Conservation (phyloP, 2,113 vertebrate species). For the Nansenia antarctica region DNA sequence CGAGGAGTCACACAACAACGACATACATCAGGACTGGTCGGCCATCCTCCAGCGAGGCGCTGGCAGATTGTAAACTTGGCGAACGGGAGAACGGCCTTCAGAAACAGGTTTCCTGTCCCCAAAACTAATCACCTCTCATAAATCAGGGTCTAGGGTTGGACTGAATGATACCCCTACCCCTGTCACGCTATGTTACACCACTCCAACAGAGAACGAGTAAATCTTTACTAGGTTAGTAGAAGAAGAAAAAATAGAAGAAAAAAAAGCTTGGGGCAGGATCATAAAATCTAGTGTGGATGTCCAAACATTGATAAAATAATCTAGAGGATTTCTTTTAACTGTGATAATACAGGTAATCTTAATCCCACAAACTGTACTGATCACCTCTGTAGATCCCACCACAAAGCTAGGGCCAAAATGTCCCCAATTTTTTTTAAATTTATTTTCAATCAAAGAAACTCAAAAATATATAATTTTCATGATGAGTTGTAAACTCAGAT, state of each 20-base stretch:
- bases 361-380: too few species aligned
- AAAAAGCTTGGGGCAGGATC: not conserved
- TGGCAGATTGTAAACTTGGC: conserved; percentile 40
- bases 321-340: too few species aligned
- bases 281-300: not conserved
- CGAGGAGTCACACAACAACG: conserved; percentile 22
- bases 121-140: conserved; percentile 51
- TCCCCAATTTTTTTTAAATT: not conserved
- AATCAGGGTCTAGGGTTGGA: conserved; percentile 52
- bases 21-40: conserved; percentile 9
- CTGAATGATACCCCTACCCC: conserved; percentile 3
- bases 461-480: not conserved
- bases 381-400: too few species aligned
- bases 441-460: not conserved
- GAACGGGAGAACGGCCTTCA: conserved; percentile 38
- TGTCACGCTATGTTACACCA: not conserved
- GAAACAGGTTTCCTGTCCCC: conserved; percentile 35
- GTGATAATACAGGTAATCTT: too few species aligned
- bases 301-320: too few species aligned
- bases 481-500: not conserved
- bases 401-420: too few species aligned
- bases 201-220: conserved; percentile 34
- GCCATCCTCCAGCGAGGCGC: not conserved
- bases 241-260: not conserved
- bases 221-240: conserved; percentile 13